Evolutionary conservation across 2,797 vertebrate species (phyloP).

Genomic region (Chiloscyllium punctatum): DNA sequence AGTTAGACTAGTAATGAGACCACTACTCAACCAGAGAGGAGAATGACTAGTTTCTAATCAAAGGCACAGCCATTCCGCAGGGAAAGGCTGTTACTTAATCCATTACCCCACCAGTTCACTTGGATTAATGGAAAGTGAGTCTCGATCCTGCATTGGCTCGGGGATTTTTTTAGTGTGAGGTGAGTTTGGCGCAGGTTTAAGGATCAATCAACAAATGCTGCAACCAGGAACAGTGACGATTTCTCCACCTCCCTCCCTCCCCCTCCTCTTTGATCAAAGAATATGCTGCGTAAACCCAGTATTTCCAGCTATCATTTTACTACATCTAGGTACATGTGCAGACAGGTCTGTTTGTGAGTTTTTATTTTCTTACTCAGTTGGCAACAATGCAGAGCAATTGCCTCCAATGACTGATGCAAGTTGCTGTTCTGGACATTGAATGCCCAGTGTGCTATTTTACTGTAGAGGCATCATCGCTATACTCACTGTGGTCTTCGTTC

Average conservation of each 20-base stretch:
- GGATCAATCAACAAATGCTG: neutral
- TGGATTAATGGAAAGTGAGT: neutral
- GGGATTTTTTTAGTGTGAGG: neutral
- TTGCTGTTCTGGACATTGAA: neutral
- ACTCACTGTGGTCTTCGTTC: neutral
- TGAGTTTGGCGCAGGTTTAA: neutral
- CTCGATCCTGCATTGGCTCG: neutral
- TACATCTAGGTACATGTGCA: neutral
- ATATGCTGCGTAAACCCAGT: neutral
- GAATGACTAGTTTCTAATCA: neutral
- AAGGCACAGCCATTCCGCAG: no score
- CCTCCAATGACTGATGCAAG: neutral
- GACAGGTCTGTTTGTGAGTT: neutral
- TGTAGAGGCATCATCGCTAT: neutral
- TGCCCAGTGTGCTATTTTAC: neutral
- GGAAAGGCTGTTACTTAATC: neutral
- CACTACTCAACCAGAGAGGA: neutral
- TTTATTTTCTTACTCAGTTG: neutral
- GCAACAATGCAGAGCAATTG: neutral
- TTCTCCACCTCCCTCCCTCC: neutral
- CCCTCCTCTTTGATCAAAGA: neutral
- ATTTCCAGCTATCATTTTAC: neutral
- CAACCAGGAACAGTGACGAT: neutral
- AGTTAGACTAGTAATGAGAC: no score
- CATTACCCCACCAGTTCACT: neutral